Conservation (phyloP, 2,113 vertebrate genomes). For the Nyctibius bracteatus region DNA sequence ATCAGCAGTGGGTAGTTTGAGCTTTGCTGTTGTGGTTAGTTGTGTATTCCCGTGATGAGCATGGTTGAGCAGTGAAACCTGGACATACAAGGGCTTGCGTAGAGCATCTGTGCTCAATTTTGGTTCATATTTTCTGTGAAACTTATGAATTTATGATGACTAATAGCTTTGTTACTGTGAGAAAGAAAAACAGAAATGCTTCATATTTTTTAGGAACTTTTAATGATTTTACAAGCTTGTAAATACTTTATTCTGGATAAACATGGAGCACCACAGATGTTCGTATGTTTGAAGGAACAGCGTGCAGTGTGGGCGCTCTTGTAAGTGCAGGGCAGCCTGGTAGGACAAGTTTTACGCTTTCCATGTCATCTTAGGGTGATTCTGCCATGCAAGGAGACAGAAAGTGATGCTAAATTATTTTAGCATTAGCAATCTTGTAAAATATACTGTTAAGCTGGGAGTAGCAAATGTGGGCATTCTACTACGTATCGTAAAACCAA, state of each 20-base stretch:
- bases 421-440: neutral
- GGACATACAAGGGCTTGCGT: neutral
- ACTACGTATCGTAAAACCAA: neutral
- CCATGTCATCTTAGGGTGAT: neutral
- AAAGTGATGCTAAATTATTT: neutral
- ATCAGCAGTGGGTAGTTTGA: neutral
- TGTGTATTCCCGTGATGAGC: neutral
- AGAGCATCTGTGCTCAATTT: neutral
- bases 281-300: neutral
- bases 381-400: neutral
- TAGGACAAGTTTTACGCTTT: neutral
- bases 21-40: neutral
- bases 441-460: neutral
- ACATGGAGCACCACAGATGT: neutral
- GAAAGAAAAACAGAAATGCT: neutral
- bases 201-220: neutral
- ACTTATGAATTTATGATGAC: neutral
- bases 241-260: conserved; percentile 26
- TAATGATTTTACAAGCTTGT: neutral
- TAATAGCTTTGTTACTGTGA: neutral
- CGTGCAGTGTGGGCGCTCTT: neutral
- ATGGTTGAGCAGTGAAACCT: neutral
- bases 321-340: neutral
- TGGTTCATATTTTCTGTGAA: neutral
- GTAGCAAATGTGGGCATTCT: neutral